Evolutionary conservation across 2,113 vertebrate species (phyloP).

Genomic region (Sinocyclocheilus grahami): DNA sequence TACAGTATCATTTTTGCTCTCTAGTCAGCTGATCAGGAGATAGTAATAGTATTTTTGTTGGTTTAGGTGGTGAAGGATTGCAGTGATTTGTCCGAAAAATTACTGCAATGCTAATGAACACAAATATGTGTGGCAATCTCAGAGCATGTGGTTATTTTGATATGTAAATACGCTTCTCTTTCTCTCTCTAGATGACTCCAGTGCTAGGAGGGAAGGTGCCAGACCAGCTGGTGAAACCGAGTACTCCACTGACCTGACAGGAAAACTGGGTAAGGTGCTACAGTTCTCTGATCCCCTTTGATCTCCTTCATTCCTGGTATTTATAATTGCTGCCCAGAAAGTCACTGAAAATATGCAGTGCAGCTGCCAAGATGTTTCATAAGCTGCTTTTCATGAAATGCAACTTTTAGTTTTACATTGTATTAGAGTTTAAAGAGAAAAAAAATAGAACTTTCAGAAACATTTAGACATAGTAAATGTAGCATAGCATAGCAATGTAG

Average conservation of each 20-base stretch:
- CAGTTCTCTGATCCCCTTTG: constrained; percentile 30
- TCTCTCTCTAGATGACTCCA: constrained; percentile 81
- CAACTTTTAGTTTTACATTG: constrained; percentile 15
- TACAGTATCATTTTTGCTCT: constrained; percentile 34
- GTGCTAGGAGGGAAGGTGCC: constrained; percentile 78
- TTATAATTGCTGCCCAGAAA: constrained; percentile 47
- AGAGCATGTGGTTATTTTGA: constrained; percentile 2
- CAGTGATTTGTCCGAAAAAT: background rate
- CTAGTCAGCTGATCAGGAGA: background rate
- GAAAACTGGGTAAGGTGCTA: constrained; percentile 86
- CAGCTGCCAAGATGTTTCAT: constrained; percentile 42
- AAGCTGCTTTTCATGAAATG: constrained; percentile 4
- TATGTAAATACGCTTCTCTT: constrained; percentile 25
- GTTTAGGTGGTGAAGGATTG: background rate
- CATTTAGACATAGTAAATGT: background rate
- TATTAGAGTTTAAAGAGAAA: constrained; percentile 5
- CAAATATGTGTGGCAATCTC: background rate
- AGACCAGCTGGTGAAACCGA: constrained; percentile 73
- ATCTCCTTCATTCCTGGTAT: constrained; percentile 34
- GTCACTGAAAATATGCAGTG: constrained; percentile 24
- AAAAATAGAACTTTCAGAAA: no score
- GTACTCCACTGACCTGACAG: constrained; percentile 76
- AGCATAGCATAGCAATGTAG: no score
- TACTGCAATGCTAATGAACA: background rate
- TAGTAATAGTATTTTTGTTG: constrained; percentile 21